Base-by-base conservation (phyloP, 2,797 vertebrate genomes). In the Cirrhinus mrigala region DNA sequence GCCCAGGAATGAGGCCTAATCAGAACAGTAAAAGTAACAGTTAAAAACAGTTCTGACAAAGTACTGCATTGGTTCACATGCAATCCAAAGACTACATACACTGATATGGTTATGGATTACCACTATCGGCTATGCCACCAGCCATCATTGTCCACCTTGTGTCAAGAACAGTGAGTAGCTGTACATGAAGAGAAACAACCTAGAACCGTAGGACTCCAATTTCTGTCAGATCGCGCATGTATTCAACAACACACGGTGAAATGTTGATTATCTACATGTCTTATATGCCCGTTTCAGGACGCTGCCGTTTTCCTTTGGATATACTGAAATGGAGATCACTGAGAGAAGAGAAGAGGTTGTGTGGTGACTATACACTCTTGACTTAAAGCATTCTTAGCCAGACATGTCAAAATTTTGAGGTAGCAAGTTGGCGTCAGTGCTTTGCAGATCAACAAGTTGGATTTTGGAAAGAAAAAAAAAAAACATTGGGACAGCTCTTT, bases 401-500 rank as follows among this genome's bases (percentile, higher is more conserved):
- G 85, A 81, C 69, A 79, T 82, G 85, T 91, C 92, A 89, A 91
- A 88, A 90, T 88, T 93, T 93, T 94, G 95, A 96, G 96, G 96
- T 96, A 96, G 96, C 92, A 94, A 94, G 94, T 95, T 94, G 94
- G 93, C 92, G 91, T 96, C 95, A 96, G 96, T 96, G 95, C 94
- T 94, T 94, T 92, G 92, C 92, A 94, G 94, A 94, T 94, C 92
- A 90, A 93, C 91, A 92, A 92, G 89, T 48, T 88, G 75, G 46
- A 84, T 84, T 84, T 66, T 79, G 70, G 40, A 56, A 27, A 66
- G 18, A 15, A 64, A 11, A 50, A 24, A 69, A 56, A 33, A 60
- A 60, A 15, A 16, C 52, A 33, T 33, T 48, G 60, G 37, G 46
- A 54, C 73, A 80, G 75, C 75, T 78, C 37, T 81, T 68, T 69